Percentiles rank a stretch among this genome's conserved stretches.
phyloP scores from a whole-genome alignment of 2,797 vertebrate genomes.

The Octomys mimax region DNA sequence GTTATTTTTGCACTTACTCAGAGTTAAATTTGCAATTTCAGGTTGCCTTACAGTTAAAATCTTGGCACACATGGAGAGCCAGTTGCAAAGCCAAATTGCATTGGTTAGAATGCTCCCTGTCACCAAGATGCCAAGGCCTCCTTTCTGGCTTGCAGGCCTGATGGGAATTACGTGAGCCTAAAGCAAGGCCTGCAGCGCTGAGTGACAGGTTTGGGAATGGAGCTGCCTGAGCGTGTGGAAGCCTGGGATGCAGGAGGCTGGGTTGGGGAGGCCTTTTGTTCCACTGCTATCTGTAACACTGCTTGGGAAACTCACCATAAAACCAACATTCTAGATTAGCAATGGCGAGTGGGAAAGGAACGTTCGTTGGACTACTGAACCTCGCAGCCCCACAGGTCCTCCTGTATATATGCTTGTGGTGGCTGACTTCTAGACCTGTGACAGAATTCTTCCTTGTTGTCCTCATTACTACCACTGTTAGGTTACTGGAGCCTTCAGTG shows the following conservation, averaged over 20 bases:
- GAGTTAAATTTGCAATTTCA: slow-evolving; percentile 65
- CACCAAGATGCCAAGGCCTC: neutral
- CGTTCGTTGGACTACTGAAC: neutral
- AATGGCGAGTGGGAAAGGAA: neutral
- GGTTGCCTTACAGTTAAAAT: slow-evolving; percentile 69
- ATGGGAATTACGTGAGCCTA: neutral
- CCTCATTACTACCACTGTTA: rapidly evolving
- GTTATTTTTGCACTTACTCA: slow-evolving; percentile 71
- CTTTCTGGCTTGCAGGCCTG: neutral
- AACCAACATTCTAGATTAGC: neutral
- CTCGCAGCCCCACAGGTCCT: neutral
- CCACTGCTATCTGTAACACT: neutral
- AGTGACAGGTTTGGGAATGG: slow-evolving; percentile 9
- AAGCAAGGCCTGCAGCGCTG: neutral
- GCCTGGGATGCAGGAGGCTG: neutral
- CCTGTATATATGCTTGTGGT: rapidly evolving
- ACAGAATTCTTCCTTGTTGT: neutral
- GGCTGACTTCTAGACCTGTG: neutral
- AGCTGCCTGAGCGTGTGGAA: neutral
- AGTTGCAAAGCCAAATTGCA: slow-evolving; percentile 51
- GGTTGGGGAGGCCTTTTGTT: neutral
- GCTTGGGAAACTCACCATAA: neutral
- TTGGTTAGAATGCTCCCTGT: slow-evolving; percentile 29
- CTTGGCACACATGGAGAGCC: slow-evolving; percentile 54
- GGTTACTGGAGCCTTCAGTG: neutral